These are phyloP conservation scores for Denticeps clupeoides DNA, from an alignment of 2,797 vertebrate genomes.

Conservation along the genomic window DNA sequence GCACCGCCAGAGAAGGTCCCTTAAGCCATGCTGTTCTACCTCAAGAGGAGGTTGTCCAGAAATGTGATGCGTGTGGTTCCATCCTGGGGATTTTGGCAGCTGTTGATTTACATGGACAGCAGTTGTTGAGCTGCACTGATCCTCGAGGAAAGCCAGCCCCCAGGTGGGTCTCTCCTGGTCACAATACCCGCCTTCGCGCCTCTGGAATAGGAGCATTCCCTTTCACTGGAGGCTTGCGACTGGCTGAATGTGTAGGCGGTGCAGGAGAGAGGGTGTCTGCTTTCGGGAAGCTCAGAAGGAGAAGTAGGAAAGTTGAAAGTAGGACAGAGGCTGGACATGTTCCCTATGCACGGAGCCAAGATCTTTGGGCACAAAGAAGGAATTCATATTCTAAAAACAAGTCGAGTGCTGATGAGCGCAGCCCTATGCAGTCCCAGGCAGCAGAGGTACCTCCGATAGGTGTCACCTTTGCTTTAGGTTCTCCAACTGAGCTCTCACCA, in stretches of 20 bases:
- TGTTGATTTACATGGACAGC: conserved; percentile 21
- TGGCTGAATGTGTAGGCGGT: conserved; percentile 45
- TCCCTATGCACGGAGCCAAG: conserved; percentile 49
- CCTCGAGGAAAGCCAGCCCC: conserved; percentile 38
- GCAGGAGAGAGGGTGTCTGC: conserved; percentile 46
- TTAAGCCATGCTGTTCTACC: conserved; percentile 32
- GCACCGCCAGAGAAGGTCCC: conserved; percentile 28
- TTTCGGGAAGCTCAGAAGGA: conserved; percentile 61
- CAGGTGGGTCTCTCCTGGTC: conserved; percentile 52
- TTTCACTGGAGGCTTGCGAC: conserved; percentile 52
- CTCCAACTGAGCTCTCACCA: conserved; percentile 36
- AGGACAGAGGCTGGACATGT: conserved; percentile 52
- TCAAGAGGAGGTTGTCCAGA: conserved; percentile 55
- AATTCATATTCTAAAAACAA: conserved; percentile 60
- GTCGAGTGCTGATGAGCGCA: conserved; percentile 31
- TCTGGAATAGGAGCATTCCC: conserved; percentile 48
- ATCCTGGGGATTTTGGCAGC: conserved; percentile 47
- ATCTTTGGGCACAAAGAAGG: conserved; percentile 55
- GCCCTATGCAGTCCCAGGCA: conserved; percentile 10
- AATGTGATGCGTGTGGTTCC: conserved; percentile 70
- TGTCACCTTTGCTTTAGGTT: conserved; percentile 46
- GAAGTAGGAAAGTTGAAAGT: conserved; percentile 60
- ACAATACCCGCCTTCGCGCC: conserved; percentile 49
- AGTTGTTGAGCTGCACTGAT: conserved; percentile 15
- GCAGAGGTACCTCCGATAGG: conserved; percentile 6